Conservation (phyloP, 2,888 invertebrate genomes). For the Cremastinae sp. region DNA sequence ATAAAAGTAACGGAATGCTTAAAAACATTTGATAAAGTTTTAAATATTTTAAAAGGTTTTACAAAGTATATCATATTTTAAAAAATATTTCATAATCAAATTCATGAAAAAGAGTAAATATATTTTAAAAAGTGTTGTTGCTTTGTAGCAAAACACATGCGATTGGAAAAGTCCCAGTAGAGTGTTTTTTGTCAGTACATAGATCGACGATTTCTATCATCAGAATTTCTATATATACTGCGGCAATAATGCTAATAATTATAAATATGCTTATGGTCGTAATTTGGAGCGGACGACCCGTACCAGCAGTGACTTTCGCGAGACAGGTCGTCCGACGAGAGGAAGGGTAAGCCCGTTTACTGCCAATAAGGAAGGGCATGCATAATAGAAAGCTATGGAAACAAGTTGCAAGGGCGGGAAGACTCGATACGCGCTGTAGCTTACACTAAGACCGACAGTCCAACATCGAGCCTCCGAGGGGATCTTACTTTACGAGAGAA, state of each 20-base stretch:
- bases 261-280: constrained; percentile 76
- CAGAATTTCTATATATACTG: no score
- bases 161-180: no score
- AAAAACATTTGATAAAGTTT: no score
- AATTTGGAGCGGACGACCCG: constrained; percentile 65
- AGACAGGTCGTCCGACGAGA: constrained; percentile 37
- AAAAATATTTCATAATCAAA: no score
- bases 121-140: no score
- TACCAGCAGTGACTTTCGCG: constrained; percentile 52
- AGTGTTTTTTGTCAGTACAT: no score
- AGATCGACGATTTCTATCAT: no score
- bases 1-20: no score
- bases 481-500: constrained; percentile 74
- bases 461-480: constrained; percentile 73
- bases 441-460: constrained; percentile 64
- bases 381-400: constrained; percentile 75
- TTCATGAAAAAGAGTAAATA: no score
- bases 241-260: constrained; percentile 68
- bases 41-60: no score
- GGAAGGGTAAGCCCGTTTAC: constrained; percentile 75
- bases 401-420: constrained; percentile 23
- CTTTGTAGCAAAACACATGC: no score
- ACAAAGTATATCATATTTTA: no score
- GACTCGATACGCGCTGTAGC: constrained; percentile 23
- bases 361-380: constrained; percentile 78